A percentile compares a stretch with the other conserved stretches of the same genome.
Evolutionary conservation across 1,140 invertebrate genomes (phyloP).

Genomic region (Drosophila malerkotliana): DNA sequence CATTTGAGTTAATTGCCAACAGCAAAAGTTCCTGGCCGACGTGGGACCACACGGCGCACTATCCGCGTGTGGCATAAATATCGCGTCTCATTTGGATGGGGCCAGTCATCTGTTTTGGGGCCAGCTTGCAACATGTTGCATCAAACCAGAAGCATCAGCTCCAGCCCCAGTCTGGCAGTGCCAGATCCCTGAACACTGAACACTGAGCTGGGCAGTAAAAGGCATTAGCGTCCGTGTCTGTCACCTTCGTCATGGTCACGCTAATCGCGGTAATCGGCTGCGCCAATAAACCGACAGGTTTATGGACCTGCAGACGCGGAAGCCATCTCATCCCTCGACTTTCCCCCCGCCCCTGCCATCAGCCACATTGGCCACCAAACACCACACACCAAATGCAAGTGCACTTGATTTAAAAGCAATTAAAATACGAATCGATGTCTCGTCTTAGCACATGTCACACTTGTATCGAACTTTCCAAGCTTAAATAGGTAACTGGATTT

Average conservation of each 20-base stretch:
- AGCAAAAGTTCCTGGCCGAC: slow-evolving; percentile 30
- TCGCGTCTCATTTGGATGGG: slow-evolving; percentile 66
- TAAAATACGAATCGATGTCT: slow-evolving; percentile 76
- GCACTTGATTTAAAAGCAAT: slow-evolving; percentile 79
- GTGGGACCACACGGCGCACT: slow-evolving; percentile 56
- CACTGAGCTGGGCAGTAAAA: slow-evolving; percentile 63
- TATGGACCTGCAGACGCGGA: slow-evolving; percentile 66
- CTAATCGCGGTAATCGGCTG: slow-evolving; percentile 77
- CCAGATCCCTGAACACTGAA: slow-evolving; percentile 7
- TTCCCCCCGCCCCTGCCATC: background rate
- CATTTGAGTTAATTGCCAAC: slow-evolving; percentile 79
- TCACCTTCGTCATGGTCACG: slow-evolving; percentile 82
- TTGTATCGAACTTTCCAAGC: background rate
- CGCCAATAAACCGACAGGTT: slow-evolving; percentile 81
- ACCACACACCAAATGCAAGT: slow-evolving; percentile 11
- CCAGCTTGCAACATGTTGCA: slow-evolving; percentile 47
- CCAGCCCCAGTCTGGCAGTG: background rate
- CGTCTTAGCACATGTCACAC: slow-evolving; percentile 24
- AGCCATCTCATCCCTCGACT: slow-evolving; percentile 8
- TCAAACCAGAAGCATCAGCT: slow-evolving; percentile 18
- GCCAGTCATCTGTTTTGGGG: slow-evolving; percentile 63
- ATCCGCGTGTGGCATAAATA: slow-evolving; percentile 71
- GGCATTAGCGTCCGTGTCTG: slow-evolving; percentile 80
- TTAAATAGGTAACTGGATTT: background rate
- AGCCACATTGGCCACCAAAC: background rate